Evolutionary conservation across 2,888 invertebrate species (phyloP), one percentile per base, ranked within the genome.

Genomic region (Pachliopta kotzebuea): DNA sequence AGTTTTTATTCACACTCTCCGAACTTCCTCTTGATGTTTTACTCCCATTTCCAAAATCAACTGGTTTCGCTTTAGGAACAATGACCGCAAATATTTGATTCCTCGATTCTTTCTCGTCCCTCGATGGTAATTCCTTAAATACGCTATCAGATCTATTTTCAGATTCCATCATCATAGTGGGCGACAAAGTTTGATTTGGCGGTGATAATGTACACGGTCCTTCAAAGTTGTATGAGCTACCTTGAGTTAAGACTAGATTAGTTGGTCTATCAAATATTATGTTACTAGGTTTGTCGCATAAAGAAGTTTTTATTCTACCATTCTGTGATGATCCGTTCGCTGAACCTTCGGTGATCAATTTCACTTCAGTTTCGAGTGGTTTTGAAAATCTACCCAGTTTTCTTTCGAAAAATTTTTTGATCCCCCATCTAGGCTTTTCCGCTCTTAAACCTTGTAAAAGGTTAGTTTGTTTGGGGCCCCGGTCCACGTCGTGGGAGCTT

Each of bases 311-410:
- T 0, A 80, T 88, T 62, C 76, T 75, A 0, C 74, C 75, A 26
- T 75, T 76, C n/a, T 74, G 71, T 67, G 77, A 14, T 68, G 74
- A 67, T 69, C 74, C 50, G 24, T 71, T 73, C 14, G 67, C 59
- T 0, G 73, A 69, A 1, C 69, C 69, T 52, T 88, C 89, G 0
- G 84, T 78, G 0, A 92, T 85, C 14, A 94, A 75, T 74, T 93
- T 93, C 0, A 94, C 93, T 78, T 93, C 93, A 0, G 93, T 93
- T 20, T 93, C 93, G 67, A 90, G 75, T 17, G 69, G 71, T 69
- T 84, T 87, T 4, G 76, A 71, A 55, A 76, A 78, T 68, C 81
- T 79, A 54, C 80, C 83, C 0, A 84, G 65, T 68, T 80, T 82
- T 63, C 73, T 86, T 56, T 85, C 93, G 63, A 93, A 88, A 65